A percentile compares a stretch with the other conserved stretches of the same genome.
phyloP scores from a whole-genome alignment of 2,113 vertebrate species.

The Cairina moschata region DNA sequence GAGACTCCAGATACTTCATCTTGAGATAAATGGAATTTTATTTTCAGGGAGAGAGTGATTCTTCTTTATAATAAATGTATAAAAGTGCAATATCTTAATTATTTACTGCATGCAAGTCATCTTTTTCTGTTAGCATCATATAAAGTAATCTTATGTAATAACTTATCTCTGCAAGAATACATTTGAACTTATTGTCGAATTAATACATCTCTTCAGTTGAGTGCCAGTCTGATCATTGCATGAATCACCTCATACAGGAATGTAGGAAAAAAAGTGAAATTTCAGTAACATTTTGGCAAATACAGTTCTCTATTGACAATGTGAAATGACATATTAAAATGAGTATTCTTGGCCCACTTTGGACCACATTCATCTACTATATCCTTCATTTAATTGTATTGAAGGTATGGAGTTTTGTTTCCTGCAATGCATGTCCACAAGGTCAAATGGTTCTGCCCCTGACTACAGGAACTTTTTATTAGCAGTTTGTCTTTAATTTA shows the following conservation, averaged over 20 bases:
- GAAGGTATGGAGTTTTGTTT: background rate
- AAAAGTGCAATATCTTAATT: conserved; percentile 50
- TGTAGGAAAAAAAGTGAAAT: background rate
- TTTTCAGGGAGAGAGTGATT: conserved; percentile 54
- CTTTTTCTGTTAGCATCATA: conserved; percentile 19
- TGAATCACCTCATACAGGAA: conserved; percentile 13
- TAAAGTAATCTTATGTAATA: conserved; percentile 36
- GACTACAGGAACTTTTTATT: background rate
- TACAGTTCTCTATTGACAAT: background rate
- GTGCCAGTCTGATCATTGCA: background rate
- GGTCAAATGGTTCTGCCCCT: background rate
- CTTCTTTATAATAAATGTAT: conserved; percentile 55
- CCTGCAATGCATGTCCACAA: background rate
- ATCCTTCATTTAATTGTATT: background rate
- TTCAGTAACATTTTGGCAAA: conserved; percentile 1
- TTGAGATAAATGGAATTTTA: conserved; percentile 58
- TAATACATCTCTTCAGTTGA: background rate
- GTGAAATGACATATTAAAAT: background rate
- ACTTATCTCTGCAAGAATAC: conserved; percentile 41
- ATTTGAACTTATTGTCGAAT: background rate
- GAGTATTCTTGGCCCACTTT: background rate
- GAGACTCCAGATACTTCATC: conserved; percentile 52
- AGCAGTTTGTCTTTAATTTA: background rate
- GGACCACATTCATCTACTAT: background rate
- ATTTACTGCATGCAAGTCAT: conserved; percentile 44